Evolutionary conservation across 2,888 invertebrate species (phyloP), one percentile per base, ranked within the genome.

Genomic region (Hemithea aestivaria): DNA sequence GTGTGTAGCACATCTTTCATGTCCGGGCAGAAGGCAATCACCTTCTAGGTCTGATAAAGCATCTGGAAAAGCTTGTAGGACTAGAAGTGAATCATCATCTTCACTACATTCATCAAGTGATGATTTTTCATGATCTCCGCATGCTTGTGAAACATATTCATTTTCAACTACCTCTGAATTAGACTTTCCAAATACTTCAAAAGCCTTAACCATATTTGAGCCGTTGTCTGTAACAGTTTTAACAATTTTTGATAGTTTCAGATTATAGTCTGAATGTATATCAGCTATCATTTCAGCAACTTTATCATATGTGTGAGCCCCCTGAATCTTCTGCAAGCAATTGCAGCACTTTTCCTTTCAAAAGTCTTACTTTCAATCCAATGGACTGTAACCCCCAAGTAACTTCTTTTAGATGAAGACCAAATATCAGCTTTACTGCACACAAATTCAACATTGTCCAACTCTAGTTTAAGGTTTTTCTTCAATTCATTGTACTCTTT

Each of bases 271-370:
- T 33, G 35, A 16, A 41, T 53, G 40, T 23, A 51, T 40, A 6
- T 41, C 48, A 27, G 27, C 33, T 25, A 52, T 41, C 12, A 51
- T 11, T 25, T 50, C 41, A 26, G 46, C 45, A 21, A 51, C 28
- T 29, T 44, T 46, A 26, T 52, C 49, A 41, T 40, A 40, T 21
- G 30, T 42, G 16, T 45, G 45, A 10, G 48, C 16, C n/a, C 48
- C 49, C 35, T 51, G 10, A 49, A 53, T 48, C 51, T 49, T 46
- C 51, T 49, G 44, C 51, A 51, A 28, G 50, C 45, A 27, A 51
- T 8, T 5, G 43, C 29, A 30, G 34, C 20, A 36, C 45, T 33
- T 33, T 43, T 42, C 23, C 38, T 12, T 43, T 11, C 11, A 11
- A 27, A 27, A 7, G 1, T 27, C 1, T 27, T n/a, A 11, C 12